A percentile compares a stretch with the other conserved stretches of the same genome.
Evolutionary conservation across 2,888 invertebrate species (phyloP).

Genomic region (Crioceris asparagi): DNA sequence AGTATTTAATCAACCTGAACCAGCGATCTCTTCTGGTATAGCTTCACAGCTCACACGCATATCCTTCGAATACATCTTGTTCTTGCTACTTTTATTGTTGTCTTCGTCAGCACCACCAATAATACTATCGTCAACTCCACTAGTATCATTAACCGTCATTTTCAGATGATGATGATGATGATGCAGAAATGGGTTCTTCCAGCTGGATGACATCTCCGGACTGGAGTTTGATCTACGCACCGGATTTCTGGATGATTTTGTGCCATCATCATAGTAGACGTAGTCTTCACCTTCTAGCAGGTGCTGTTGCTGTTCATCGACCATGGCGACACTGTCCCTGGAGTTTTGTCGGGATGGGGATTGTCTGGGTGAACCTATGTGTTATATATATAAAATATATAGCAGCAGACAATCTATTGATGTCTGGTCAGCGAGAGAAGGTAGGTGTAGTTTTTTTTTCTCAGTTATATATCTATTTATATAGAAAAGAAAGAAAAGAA

Average conservation of each 20-base stretch:
- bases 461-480: too few relatives aligned
- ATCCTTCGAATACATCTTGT: slow-evolving; percentile 58
- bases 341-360: slow-evolving; percentile 45
- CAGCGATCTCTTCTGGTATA: slow-evolving; percentile 79
- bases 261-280: slow-evolving; percentile 30
- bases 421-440: too few relatives aligned
- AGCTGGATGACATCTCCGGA: slow-evolving; percentile 84
- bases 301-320: too few relatives aligned
- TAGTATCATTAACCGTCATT: slow-evolving; percentile 29
- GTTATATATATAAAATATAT: background rate
- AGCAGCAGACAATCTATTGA: background rate
- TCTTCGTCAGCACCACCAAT: slow-evolving; percentile 29
- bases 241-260: slow-evolving; percentile 58
- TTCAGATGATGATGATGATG: too few relatives aligned
- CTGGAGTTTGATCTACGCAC: slow-evolving; percentile 84
- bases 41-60: slow-evolving; percentile 82
- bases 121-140: slow-evolving; percentile 23
- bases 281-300: slow-evolving; percentile 43
- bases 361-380: slow-evolving; percentile 26
- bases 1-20: slow-evolving; percentile 39
- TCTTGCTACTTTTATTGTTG: slow-evolving; percentile 48
- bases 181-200: slow-evolving; percentile 60
- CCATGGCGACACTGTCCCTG: slow-evolving; percentile 42
- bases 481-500: too few relatives aligned
- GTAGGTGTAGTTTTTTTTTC: too few relatives aligned